A percentile compares a stretch with the other conserved stretches of the same genome.
These are phyloP conservation scores for Caenorhabditis panamensis DNA, from an alignment of 2,888 invertebrate species.

Conservation along the genomic window DNA sequence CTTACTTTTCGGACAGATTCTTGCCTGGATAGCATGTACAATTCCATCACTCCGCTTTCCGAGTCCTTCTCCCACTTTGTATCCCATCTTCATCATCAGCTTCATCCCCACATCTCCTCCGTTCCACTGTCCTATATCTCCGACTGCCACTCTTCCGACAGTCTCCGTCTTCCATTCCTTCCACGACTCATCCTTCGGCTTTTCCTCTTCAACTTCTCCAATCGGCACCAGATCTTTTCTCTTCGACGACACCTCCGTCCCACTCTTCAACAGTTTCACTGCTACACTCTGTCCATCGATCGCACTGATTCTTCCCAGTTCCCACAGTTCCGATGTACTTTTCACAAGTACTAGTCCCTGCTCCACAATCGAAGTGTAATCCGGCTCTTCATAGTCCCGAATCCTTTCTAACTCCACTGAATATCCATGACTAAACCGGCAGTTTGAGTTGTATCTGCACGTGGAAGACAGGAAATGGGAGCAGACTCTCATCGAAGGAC, in stretches of 20 bases:
- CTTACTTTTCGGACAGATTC: slow-evolving; percentile 66
- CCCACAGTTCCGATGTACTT: slow-evolving; percentile 61
- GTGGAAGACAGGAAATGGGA: slow-evolving; percentile 61
- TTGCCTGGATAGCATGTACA: slow-evolving; percentile 71
- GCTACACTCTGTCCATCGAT: slow-evolving; percentile 67
- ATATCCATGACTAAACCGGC: slow-evolving; percentile 70
- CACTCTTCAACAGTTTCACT: slow-evolving; percentile 64
- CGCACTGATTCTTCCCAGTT: slow-evolving; percentile 65
- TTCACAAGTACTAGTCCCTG: slow-evolving; percentile 60
- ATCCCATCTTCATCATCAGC: slow-evolving; percentile 73
- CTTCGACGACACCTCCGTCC: slow-evolving; percentile 49
- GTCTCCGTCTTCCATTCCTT: slow-evolving; percentile 49
- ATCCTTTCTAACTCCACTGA: slow-evolving; percentile 57
- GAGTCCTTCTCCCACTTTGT: slow-evolving; percentile 69
- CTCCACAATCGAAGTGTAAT: slow-evolving; percentile 51
- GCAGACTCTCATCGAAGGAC: slow-evolving; percentile 67
- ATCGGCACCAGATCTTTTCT: slow-evolving; percentile 58
- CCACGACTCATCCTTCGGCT: slow-evolving; percentile 42
- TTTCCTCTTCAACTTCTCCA: slow-evolving; percentile 42
- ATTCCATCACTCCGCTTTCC: slow-evolving; percentile 72
- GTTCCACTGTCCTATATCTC: slow-evolving; percentile 68
- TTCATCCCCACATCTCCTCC: slow-evolving; percentile 71
- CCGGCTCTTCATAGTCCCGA: slow-evolving; percentile 66
- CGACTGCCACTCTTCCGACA: slow-evolving; percentile 41
- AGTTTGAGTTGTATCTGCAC: slow-evolving; percentile 63